Percentiles rank a stretch among this genome's conserved stretches.
Conservation (phyloP, 2,797 vertebrate genomes). For the Podarcis lilfordi region DNA sequence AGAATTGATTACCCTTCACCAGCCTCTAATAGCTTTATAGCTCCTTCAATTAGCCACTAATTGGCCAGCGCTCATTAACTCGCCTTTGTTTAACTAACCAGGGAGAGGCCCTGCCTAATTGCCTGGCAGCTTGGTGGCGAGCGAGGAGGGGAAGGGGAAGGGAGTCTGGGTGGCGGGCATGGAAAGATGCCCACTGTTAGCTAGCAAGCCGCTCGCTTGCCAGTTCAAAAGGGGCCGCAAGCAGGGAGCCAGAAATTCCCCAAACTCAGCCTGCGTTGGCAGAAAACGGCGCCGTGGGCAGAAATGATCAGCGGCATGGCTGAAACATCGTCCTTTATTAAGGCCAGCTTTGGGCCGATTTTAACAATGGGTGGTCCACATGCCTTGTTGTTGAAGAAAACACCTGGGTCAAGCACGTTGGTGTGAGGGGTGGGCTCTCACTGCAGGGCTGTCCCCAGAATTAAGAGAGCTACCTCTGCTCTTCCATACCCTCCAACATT, state of each 20-base stretch:
- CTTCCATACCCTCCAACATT: too few species aligned
- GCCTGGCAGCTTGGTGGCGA: constrained; percentile 24
- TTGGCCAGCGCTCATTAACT: constrained; percentile 66
- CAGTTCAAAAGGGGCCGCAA: not conserved
- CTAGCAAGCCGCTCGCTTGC: too few species aligned
- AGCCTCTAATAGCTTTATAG: constrained; percentile 67
- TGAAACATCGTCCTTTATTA: not conserved
- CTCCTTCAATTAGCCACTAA: constrained; percentile 63
- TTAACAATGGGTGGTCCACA: not conserved
- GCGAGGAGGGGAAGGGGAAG: not conserved
- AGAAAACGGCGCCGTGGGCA: not conserved
- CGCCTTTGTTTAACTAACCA: constrained; percentile 63
- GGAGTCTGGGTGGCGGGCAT: not conserved
- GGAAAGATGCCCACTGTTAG: not conserved
- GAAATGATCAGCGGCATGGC: too few species aligned
- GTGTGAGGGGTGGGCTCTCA: too few species aligned
- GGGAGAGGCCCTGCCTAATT: constrained; percentile 51
- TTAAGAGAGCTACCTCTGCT: too few species aligned
- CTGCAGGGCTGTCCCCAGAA: too few species aligned
- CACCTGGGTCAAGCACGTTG: too few species aligned
- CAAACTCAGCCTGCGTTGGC: not conserved
- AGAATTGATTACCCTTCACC: constrained; percentile 63
- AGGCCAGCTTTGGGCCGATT: not conserved
- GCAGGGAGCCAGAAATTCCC: rapidly evolving
- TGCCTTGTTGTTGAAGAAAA: too few species aligned